Base-by-base conservation (phyloP, 2,113 vertebrate genomes). In the Hippocampus mohnikei region DNA sequence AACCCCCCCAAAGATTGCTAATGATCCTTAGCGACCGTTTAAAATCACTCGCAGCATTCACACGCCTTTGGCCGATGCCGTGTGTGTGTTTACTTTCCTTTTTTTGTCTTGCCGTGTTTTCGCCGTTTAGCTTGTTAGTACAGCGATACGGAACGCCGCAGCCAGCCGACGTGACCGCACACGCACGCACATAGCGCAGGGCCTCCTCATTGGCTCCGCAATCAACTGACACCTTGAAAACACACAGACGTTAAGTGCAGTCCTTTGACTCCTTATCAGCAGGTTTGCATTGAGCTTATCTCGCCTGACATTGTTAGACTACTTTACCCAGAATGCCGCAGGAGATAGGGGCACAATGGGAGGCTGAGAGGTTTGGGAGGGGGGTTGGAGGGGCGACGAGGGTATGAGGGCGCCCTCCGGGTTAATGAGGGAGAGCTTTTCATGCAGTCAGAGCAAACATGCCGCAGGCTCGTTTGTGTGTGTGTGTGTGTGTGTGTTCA, bases 271-370 rank as follows among this genome's bases (percentile, higher is more conserved):
- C 76, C 88, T 90, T 90, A 90, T 89, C 90, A 81, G 85, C 61
- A 69, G 75, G 87, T 16, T 91, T 90, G 90, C 85, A 76, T 84
- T 90, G 78, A 77, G 83, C 87, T 91, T 91, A 91, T 91, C 90
- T 79, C 75, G 81, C 72, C 15, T 86, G 88, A 90, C 88, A 90
- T 89, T 91, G 90, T 89, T 88, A 90, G 88, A 90, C 90, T 91
- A 90, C 90, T 90, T 88, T 90, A 91, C 87, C 90, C 88, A 90
- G 84, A 90, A 91, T 90, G 88, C 88, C 56, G 79, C 27, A 40
- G 80, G 81, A 90, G 88, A 90, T 88, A 88, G 81, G 82, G 83
- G 77, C 79, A 90, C 87, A 89, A 91, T 91, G 73, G 79, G 69
- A 82, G 85, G 73, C 77, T 71, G 56, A 48, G 25, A 89, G 86